Evolutionary conservation across 2,888 invertebrate genomes (phyloP), one percentile per base, ranked within the genome.

Genomic region (Volucella inflata): DNA sequence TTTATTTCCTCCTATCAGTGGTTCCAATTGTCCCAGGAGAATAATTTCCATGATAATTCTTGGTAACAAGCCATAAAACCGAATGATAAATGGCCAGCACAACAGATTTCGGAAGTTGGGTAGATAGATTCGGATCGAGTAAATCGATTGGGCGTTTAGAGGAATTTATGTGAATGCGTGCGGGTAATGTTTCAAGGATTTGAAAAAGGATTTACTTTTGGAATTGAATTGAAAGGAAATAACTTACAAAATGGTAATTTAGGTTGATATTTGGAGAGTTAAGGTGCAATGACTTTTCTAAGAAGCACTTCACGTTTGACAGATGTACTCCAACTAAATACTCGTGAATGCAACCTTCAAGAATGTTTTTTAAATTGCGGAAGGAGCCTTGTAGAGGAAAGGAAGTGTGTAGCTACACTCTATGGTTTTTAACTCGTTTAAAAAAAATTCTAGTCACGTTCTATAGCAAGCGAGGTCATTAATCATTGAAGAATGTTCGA

Each of bases 401-500:
- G 6, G 30, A 30, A 30, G 42, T 17, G n/a, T 10, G 11, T 9
- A 57, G 38, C 8, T 10, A 14, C 65, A 9, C 8, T 10, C 38
- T 50, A 14, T 17, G 50, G 42, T 21, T 53, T 53, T 67, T 53
- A 67, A 50, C 51, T 40, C 16, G 42, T 11, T 30, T n/a, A n/a
- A n/a, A 21, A 67, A 53, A 67, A 42, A 67, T 53, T 53, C 42
- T 42, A 67, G 17, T 51, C 50, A 67, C 67, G 51, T 67, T 67
- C 14, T 14, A 10, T 16, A 42, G 10, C 51, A 53, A 42, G 21
- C 30, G 21, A 17, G 42, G 21, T 30, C 67, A 67, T 67, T 67
- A 67, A 67, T 67, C 67, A 67, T 53, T 67, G 67, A n/a, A 17
- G 67, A 14, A 65, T 51, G 53, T 51, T 21, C n/a, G 14, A 9